Evolutionary conservation across 2,888 invertebrate genomes (phyloP).

Genomic region (Sminthurides aquaticus): DNA sequence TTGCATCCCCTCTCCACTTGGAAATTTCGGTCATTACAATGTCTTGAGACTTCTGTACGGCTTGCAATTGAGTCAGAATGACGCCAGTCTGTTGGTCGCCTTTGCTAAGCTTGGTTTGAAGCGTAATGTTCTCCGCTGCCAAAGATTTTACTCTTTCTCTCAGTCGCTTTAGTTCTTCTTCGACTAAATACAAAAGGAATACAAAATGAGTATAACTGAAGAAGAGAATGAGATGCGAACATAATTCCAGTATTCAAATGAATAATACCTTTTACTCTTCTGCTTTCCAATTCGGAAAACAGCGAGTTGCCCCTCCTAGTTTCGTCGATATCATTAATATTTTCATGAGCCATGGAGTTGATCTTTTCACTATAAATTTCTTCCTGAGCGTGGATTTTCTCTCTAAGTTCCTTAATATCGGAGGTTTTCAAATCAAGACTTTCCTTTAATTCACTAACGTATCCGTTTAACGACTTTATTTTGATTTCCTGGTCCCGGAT

Average conservation of each 20-base stretch:
- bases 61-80: slow-evolving; percentile 30
- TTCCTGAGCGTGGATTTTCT: slow-evolving; percentile 20
- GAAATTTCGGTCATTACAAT: slow-evolving; percentile 28
- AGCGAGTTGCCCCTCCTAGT: slow-evolving; percentile 34
- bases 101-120: slow-evolving; percentile 26
- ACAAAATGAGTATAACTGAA: neutral
- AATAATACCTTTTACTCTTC: slow-evolving; percentile 30
- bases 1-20: slow-evolving; percentile 28
- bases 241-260: slow-evolving; percentile 3
- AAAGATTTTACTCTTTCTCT: slow-evolving; percentile 25
- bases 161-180: slow-evolving; percentile 31
- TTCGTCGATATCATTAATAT: slow-evolving; percentile 5
- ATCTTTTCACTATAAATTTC: slow-evolving; percentile 19
- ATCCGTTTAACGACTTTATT: neutral
- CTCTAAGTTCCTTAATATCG: slow-evolving; percentile 18
- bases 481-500: slow-evolving; percentile 4
- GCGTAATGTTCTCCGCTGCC: slow-evolving; percentile 29
- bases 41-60: slow-evolving; percentile 28
- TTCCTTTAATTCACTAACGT: slow-evolving; percentile 8
- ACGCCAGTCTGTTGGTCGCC: slow-evolving; percentile 31
- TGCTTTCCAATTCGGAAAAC: slow-evolving; percentile 37
- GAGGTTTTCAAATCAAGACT: slow-evolving; percentile 19
- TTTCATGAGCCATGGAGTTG: neutral
- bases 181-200: slow-evolving; percentile 25
- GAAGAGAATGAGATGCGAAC: slow-evolving; percentile 4